Conservation (phyloP, 2,113 vertebrate genomes). For the Australoheros scitulus region DNA sequence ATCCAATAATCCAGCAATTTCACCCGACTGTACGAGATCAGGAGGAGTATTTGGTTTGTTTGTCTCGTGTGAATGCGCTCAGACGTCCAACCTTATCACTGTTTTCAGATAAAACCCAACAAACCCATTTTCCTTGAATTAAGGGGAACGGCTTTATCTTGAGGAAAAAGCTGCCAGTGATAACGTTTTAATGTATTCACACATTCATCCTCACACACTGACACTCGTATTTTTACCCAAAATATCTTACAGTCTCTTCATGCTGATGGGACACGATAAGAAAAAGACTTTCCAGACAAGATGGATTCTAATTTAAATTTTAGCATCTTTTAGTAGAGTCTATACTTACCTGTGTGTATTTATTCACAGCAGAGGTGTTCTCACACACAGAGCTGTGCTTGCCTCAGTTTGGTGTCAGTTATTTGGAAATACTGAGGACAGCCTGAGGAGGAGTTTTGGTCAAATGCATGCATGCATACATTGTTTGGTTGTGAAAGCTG, state of each 20-base stretch:
- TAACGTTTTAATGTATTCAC: neutral
- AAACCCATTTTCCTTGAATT: neutral
- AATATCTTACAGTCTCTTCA: neutral
- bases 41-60: neutral
- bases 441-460: too few species aligned
- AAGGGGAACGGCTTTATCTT: neutral
- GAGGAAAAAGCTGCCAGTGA: neutral
- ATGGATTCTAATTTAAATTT: neutral
- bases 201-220: neutral
- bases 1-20: neutral
- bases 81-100: neutral
- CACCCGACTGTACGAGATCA: neutral
- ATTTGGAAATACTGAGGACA: too few species aligned
- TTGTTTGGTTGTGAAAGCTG: neutral
- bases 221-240: neutral
- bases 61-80: neutral
- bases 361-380: neutral
- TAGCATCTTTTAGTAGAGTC: neutral
- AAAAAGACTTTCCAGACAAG: neutral
- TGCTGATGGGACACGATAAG: accelerated
- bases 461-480: too few species aligned
- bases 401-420: neutral
- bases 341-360: neutral
- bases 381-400: too few species aligned
- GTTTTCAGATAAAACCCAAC: conserved; percentile 5